Conservation (phyloP, 2,797 vertebrate species). For the Eutrigla gurnardus region DNA sequence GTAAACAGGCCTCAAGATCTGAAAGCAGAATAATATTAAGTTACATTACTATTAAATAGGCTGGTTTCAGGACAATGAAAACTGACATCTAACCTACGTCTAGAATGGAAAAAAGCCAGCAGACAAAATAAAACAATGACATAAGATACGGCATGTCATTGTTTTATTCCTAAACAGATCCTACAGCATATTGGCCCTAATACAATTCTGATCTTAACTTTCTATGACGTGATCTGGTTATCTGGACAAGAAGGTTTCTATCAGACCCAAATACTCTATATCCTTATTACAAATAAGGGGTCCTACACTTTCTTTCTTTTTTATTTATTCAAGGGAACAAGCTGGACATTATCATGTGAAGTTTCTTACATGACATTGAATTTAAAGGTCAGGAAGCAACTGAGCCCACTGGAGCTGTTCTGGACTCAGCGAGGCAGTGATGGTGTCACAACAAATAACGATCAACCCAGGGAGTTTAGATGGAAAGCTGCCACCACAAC, state of each 20-base stretch:
- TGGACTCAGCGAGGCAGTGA: slow-evolving; percentile 31
- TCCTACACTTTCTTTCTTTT: not conserved
- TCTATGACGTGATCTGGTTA: not conserved
- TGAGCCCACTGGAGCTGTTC: slow-evolving; percentile 24
- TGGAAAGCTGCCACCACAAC: slow-evolving; percentile 22
- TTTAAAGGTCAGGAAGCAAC: slow-evolving; percentile 27
- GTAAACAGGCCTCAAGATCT: slow-evolving; percentile 92
- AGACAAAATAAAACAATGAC: slow-evolving; percentile 1
- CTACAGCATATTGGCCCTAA: not conserved
- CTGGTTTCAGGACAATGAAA: slow-evolving; percentile 3
- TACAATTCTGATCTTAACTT: not conserved
- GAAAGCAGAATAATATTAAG: slow-evolving; percentile 66
- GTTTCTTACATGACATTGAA: slow-evolving; percentile 15
- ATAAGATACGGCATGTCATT: not conserved
- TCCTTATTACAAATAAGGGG: not conserved
- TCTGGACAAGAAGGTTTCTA: not conserved
- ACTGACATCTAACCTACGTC: not conserved
- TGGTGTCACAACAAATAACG: slow-evolving; percentile 52
- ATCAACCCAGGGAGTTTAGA: slow-evolving; percentile 32
- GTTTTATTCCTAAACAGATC: not conserved
- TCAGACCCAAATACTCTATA: not conserved
- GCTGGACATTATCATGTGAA: not conserved
- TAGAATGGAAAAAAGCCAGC: not conserved
- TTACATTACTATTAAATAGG: slow-evolving; percentile 32
- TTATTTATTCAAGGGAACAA: not conserved